Base-by-base conservation (phyloP, 2,113 vertebrate species). In the Oenanthe oenanthe region DNA sequence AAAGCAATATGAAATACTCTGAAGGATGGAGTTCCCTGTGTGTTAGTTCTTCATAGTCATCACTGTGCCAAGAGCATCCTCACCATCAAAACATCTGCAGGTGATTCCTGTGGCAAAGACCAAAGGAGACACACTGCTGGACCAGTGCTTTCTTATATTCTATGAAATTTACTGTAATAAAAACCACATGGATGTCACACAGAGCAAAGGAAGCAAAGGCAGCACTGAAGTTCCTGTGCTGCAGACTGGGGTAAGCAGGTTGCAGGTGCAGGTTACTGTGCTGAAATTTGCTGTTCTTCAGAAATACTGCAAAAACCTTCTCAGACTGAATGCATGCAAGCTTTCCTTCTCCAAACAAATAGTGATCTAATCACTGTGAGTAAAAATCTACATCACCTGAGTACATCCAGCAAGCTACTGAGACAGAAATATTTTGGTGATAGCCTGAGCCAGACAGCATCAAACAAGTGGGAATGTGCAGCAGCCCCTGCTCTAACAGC, bases 321-420 rank as follows among this genome's bases (percentile, higher is more conserved):
- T 40, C 17, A 4, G 24, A 4, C 3, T 34, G 72, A 61, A 36
- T 0, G 6, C 6, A 2, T 5, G 9, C 31, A 28, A 58, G 47
- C 47, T 45, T 77, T 66, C 32, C 34, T 47, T 78, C 34, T 22
- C 45, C 28, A 24, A 68, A 32, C 21, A 72, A 67, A 50, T 1
- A 68, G 4, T 11, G 34, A 76, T 16, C 13, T 40, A 53, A 73
- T 5, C 6, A 10, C 42, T 17, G 40, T 32, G 10, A 15, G 18
- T 3, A 42, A 5, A 22, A 20, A 45, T 0, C 2, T 1, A 1
- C 20, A 10, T n/a, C 9, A 40, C 22, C n/a, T 0, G 1, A 28
- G 24, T 26, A 25, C 16, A 10, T n/a, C 51, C 31, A n/a, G 48
- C 14, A 6, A 60, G n/a, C n/a, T n/a, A 5, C 6, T 9, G 65